Evolutionary conservation across 2,888 invertebrate genomes (phyloP).

Genomic region (Xestia c-nigrum): DNA sequence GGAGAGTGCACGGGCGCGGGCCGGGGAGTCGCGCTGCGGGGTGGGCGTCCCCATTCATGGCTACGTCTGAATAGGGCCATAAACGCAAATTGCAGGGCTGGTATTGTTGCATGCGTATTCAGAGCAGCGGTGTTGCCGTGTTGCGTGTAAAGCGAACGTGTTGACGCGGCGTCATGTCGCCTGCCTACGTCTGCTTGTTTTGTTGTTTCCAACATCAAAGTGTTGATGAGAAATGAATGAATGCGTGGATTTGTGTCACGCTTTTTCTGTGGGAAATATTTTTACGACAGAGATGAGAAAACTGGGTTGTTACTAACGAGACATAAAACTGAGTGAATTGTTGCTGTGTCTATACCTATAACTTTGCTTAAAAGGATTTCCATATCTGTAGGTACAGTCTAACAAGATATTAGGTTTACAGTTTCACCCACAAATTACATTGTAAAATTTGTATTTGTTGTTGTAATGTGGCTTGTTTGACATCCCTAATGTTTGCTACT

Average conservation of each 20-base stretch:
- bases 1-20: slow-evolving; percentile 57
- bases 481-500: neutral
- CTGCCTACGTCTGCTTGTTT: slow-evolving; percentile 44
- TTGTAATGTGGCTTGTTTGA: no score
- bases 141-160: slow-evolving; percentile 55
- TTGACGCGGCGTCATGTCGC: slow-evolving; percentile 45
- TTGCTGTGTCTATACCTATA: neutral
- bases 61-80: slow-evolving; percentile 74
- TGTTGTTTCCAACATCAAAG: slow-evolving; percentile 56
- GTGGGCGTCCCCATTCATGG: slow-evolving; percentile 75
- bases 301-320: slow-evolving; percentile 5
- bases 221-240: slow-evolving; percentile 54
- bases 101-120: slow-evolving; percentile 61
- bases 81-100: slow-evolving; percentile 78
- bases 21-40: slow-evolving; percentile 63
- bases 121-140: slow-evolving; percentile 47
- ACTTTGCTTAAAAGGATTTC: neutral
- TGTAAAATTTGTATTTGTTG: no score
- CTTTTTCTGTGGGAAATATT: slow-evolving; percentile 40
- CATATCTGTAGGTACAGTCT: neutral
- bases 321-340: neutral
- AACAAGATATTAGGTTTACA: no score
- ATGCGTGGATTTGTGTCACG: slow-evolving; percentile 46
- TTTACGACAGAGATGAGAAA: slow-evolving; percentile 26
- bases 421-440: no score